A percentile compares a stretch with the other conserved stretches of the same genome.
phyloP scores from a whole-genome alignment of 2,797 vertebrate species.

The Phalanger gymnotis region DNA sequence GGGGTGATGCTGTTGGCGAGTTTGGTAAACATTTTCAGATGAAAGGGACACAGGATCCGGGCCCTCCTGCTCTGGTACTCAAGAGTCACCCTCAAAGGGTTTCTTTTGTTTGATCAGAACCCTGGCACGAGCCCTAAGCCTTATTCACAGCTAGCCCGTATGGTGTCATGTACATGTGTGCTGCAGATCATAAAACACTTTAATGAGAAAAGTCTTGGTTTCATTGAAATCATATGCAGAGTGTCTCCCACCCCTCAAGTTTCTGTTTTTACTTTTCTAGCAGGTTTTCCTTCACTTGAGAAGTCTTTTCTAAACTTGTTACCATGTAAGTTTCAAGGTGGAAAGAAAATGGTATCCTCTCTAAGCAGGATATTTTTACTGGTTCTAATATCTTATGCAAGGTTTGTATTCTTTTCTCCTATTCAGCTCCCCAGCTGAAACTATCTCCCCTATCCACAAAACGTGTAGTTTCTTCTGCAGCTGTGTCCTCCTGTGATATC shows the following conservation, averaged over 20 bases:
- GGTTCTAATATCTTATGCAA: neutral
- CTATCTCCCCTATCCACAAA: neutral
- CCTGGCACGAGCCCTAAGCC: constrained; percentile 2
- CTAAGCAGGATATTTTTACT: too few relatives aligned
- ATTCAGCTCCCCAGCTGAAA: neutral
- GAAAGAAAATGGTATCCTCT: neutral
- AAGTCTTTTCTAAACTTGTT: neutral
- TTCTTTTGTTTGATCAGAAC: constrained; percentile 10
- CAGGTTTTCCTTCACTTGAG: neutral
- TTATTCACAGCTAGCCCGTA: neutral
- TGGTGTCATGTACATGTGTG: neutral
- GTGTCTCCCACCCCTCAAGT: neutral
- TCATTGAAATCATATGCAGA: constrained; percentile 22
- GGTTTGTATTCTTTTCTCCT: neutral
- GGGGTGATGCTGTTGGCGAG: neutral
- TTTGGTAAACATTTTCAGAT: neutral
- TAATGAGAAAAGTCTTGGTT: neutral
- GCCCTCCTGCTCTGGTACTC: neutral
- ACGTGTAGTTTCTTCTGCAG: neutral
- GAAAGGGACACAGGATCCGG: neutral
- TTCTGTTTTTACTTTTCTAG: neutral
- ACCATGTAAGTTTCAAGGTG: neutral
- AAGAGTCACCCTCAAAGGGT: neutral
- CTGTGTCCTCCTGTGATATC: neutral
- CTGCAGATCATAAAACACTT: neutral